Percentiles rank a stretch among this genome's conserved stretches.
Conservation (phyloP, 2,113 vertebrate genomes). For the Tauraco erythrolophus region DNA sequence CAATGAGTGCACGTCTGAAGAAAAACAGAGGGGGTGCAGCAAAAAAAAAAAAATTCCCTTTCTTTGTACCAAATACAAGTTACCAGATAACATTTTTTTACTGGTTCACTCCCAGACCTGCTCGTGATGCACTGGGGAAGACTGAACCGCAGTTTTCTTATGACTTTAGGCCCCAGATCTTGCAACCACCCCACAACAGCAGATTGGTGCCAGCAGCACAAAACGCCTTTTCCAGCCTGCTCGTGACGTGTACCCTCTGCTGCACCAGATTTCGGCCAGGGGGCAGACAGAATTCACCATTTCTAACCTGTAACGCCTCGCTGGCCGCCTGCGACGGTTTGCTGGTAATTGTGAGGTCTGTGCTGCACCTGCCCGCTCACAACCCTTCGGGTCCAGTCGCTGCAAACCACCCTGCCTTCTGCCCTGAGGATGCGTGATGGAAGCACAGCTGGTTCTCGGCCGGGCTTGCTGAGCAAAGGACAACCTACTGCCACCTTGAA, state of each 20-base stretch:
- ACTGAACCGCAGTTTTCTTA: background rate
- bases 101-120: background rate
- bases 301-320: background rate
- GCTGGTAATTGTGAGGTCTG: fast-evolving
- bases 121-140: no score
- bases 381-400: background rate
- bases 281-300: background rate
- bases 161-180: background rate
- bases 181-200: background rate
- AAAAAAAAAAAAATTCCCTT: background rate
- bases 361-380: background rate
- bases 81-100: fast-evolving
- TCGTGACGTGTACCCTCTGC: background rate
- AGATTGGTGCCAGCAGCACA: background rate
- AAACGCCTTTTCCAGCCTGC: background rate
- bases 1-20: background rate
- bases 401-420: background rate
- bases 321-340: background rate
- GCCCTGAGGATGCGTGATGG: background rate
- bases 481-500: background rate
- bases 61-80: background rate
- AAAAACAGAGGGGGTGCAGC: background rate
- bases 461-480: background rate
- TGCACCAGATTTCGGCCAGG: background rate
- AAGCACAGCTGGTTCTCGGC: background rate